Conservation (phyloP, 2,113 vertebrate genomes). For the Petrocephalus microphthalmus region DNA sequence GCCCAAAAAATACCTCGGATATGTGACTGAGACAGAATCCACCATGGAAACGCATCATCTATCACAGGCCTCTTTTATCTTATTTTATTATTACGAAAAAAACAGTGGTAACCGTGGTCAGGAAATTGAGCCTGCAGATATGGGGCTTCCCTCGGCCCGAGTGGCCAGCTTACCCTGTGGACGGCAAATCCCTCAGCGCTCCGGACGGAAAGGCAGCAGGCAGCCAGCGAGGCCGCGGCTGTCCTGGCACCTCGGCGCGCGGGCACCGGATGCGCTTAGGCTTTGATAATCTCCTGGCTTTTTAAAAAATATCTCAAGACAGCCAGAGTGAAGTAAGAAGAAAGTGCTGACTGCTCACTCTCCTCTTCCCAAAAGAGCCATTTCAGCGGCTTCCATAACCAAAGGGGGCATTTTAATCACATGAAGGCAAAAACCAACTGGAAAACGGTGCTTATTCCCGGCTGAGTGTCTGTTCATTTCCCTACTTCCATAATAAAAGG, state of each 20-base stretch:
- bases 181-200: not conserved
- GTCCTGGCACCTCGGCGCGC: not conserved
- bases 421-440: not conserved
- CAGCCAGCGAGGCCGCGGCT: not conserved
- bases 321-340: not conserved
- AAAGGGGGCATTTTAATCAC: not conserved
- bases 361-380: not conserved
- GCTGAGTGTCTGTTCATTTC: not conserved
- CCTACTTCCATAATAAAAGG: not conserved
- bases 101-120: not conserved
- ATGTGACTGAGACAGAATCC: not conserved
- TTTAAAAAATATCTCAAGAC: not conserved
- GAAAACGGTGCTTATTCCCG: not conserved
- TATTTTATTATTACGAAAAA: not conserved
- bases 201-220: not conserved
- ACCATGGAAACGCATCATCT: not conserved
- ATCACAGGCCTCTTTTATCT: not conserved
- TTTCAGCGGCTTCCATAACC: not conserved
- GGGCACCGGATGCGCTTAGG: not conserved
- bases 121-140: not conserved
- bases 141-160: not conserved
- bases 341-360: not conserved
- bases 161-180: not conserved
- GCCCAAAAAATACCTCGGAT: not conserved
- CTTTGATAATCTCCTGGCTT: not conserved